Conservation (phyloP, 2,113 vertebrate species). For the Gobiocypris rarus region DNA sequence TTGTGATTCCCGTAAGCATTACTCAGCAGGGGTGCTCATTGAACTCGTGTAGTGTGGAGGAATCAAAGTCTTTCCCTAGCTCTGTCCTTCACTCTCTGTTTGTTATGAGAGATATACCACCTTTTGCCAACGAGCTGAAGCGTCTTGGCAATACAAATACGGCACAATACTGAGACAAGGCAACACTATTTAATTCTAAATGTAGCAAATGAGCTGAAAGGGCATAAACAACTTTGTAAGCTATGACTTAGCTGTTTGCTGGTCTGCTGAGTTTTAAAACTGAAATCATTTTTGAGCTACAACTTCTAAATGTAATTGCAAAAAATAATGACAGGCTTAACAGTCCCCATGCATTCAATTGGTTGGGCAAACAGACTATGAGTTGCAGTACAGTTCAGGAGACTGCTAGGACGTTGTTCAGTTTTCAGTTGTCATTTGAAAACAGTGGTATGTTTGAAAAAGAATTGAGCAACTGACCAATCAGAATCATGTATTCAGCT, state of each 20-base stretch:
- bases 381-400: not conserved
- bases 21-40: constrained; percentile 28
- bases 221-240: not conserved
- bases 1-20: constrained; percentile 23
- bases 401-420: too few relatives aligned
- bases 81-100: not conserved
- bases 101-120: not conserved
- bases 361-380: not conserved
- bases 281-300: not conserved
- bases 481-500: not conserved
- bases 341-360: not conserved
- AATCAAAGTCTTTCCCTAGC: not conserved
- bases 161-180: not conserved
- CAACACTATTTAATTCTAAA: not conserved
- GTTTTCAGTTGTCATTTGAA: too few relatives aligned
- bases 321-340: not conserved
- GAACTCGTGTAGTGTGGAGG: not conserved
- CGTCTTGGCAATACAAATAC: not conserved
- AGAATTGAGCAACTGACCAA: not conserved
- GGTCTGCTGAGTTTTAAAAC: not conserved
- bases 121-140: not conserved
- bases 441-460: not conserved
- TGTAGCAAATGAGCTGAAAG: not conserved
- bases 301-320: not conserved
- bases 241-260: not conserved